A percentile compares a stretch with the other conserved stretches of the same genome.
Evolutionary conservation across 1,140 invertebrate genomes (phyloP).

Genomic region (Megathymus violae): DNA sequence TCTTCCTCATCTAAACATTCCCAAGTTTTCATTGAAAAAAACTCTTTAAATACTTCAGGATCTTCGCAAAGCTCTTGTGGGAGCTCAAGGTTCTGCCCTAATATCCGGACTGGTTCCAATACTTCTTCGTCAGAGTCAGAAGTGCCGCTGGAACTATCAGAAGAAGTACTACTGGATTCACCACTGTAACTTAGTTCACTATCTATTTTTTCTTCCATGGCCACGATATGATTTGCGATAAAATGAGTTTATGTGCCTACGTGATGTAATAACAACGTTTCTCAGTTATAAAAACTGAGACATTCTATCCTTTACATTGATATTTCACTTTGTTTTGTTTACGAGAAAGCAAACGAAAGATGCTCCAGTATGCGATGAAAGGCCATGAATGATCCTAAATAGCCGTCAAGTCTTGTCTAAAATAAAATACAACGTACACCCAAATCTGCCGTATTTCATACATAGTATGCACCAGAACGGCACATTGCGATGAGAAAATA

Average conservation of each 20-base stretch:
- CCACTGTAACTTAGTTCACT: constrained; percentile 77
- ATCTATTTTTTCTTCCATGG: constrained; percentile 73
- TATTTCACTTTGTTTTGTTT: constrained; percentile 76
- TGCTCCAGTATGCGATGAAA: constrained; percentile 59
- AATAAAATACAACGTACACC: constrained; percentile 81
- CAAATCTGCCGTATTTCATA: constrained; percentile 78
- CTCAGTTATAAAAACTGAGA: constrained; percentile 40
- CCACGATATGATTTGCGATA: constrained; percentile 22
- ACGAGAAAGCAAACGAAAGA: constrained; percentile 69
- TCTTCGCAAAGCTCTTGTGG: constrained; percentile 87
- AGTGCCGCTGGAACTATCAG: constrained; percentile 70
- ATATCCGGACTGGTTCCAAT: constrained; percentile 80
- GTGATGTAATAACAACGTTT: constrained; percentile 44
- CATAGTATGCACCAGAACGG: constrained; percentile 82
- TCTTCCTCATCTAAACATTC: constrained; percentile 85
- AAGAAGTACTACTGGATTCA: constrained; percentile 69
- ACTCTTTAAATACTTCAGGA: constrained; percentile 86
- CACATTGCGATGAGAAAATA: constrained; percentile 83
- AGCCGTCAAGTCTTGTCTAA: constrained; percentile 80
- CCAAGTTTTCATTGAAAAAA: constrained; percentile 87
- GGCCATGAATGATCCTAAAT: constrained; percentile 74
- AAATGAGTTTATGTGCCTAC: constrained; percentile 32
- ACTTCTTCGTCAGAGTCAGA: constrained; percentile 82
- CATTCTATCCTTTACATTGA: constrained; percentile 62
- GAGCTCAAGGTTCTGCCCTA: constrained; percentile 82